Conservation (phyloP, 2,113 vertebrate genomes). For the Siniperca chuatsi region DNA sequence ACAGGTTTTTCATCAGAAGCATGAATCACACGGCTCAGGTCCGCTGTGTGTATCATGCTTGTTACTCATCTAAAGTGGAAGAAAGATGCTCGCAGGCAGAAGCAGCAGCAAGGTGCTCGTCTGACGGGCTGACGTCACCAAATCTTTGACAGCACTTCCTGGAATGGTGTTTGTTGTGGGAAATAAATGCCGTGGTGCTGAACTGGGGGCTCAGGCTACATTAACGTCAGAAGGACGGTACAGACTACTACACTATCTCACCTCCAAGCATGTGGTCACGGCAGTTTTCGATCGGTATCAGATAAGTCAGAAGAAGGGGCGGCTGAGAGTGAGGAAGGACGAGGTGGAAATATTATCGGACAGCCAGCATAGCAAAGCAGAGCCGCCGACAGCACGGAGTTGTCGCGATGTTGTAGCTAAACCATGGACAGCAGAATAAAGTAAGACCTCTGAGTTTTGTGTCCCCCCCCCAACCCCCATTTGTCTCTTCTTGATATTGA, state of each 20-base stretch:
- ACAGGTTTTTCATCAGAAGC: neutral
- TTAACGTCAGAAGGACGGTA: slow-evolving; percentile 29
- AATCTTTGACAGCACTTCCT: slow-evolving; percentile 84
- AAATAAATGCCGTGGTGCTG: slow-evolving; percentile 70
- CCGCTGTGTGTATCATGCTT: slow-evolving; percentile 1
- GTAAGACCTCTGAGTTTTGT: slow-evolving; percentile 81
- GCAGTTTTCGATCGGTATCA: slow-evolving; percentile 41
- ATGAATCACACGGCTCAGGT: slow-evolving; percentile 39
- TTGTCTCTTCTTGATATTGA: neutral
- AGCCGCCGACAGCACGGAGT: slow-evolving; percentile 76
- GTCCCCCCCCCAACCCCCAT: neutral
- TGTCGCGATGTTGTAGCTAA: slow-evolving; percentile 87
- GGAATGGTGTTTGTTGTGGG: slow-evolving; percentile 83
- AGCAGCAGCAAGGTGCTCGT: slow-evolving; percentile 53
- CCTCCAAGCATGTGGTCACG: slow-evolving; percentile 57
- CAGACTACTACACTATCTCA: neutral
- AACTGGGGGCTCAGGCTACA: slow-evolving; percentile 35
- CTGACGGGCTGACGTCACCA: slow-evolving; percentile 82
- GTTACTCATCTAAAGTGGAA: slow-evolving; percentile 10
- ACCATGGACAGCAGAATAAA: slow-evolving; percentile 93
- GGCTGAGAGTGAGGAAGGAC: slow-evolving; percentile 36
- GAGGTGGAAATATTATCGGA: slow-evolving; percentile 44
- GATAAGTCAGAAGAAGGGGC: slow-evolving; percentile 49
- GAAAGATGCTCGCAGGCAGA: slow-evolving; percentile 30
- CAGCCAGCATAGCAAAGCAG: slow-evolving; percentile 55